phyloP scores from a whole-genome alignment of 2,888 invertebrate species.

The Parapristionchus giblindavisi region DNA sequence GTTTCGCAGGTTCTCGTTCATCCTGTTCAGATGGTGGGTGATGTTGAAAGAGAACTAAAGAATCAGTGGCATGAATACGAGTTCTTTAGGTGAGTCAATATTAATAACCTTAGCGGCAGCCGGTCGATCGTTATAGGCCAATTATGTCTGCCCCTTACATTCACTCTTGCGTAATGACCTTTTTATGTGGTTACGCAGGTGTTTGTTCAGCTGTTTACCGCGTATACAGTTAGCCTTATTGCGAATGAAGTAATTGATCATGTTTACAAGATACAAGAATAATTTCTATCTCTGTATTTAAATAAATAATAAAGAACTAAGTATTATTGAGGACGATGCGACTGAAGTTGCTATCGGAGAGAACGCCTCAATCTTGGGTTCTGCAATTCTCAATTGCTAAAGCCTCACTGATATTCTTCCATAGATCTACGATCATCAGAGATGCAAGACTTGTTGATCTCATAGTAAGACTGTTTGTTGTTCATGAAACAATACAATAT shows the following conservation, averaged over 20 bases:
- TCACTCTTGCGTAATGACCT: slow-evolving; percentile 3
- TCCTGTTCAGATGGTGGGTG: slow-evolving; percentile 9
- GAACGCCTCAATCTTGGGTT: slow-evolving; percentile 17
- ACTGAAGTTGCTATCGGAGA: slow-evolving; percentile 30
- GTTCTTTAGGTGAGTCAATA: slow-evolving; percentile 24
- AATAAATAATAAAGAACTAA: neutral
- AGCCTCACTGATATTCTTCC: slow-evolving; percentile 27
- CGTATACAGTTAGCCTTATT: no score
- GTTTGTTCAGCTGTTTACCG: no score
- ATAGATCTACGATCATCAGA: slow-evolving; percentile 18
- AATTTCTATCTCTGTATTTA: neutral
- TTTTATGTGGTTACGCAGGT: neutral
- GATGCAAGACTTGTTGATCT: slow-evolving; percentile 33
- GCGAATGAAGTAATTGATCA: neutral
- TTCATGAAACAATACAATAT: no score
- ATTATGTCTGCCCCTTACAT: neutral
- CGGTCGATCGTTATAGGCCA: neutral
- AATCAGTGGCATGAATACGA: slow-evolving; percentile 37
- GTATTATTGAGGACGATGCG: slow-evolving; percentile 23
- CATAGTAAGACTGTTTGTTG: slow-evolving; percentile 2
- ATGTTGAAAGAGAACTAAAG: slow-evolving; percentile 34
- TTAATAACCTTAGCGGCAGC: no score
- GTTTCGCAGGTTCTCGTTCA: slow-evolving; percentile 25
- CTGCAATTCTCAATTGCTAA: slow-evolving; percentile 21
- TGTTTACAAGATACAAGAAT: neutral